These are phyloP conservation scores for Grallaria varia DNA, from an alignment of 2,113 vertebrate species.

Conservation along the genomic window DNA sequence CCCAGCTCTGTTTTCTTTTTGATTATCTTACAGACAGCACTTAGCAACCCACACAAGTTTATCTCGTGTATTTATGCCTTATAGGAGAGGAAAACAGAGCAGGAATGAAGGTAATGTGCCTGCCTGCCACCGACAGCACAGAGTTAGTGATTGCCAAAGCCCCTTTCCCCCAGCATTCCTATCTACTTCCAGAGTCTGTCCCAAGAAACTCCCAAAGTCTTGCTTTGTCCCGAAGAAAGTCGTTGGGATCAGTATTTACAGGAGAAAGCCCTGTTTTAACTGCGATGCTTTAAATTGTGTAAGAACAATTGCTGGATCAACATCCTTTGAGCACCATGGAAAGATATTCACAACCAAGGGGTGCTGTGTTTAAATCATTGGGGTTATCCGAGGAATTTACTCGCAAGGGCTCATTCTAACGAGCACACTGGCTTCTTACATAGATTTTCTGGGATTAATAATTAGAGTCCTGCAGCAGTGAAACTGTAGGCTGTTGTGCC, in stretches of 20 bases:
- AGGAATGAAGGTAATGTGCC: not conserved
- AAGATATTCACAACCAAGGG: not conserved
- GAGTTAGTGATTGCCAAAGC: not conserved
- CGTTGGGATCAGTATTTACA: not conserved
- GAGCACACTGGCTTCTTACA: not conserved
- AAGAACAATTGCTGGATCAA: not conserved
- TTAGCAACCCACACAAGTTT: constrained; percentile 27
- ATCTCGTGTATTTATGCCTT: not conserved
- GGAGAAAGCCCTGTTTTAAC: not conserved
- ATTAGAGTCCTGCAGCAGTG: not conserved
- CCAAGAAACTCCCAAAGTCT: not conserved
- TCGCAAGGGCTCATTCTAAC: not conserved
- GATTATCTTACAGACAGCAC: constrained; percentile 31
- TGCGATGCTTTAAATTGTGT: not conserved
- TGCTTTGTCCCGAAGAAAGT: not conserved
- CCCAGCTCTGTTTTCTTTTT: constrained; percentile 43
- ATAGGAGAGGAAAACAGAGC: not conserved
- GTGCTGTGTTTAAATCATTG: not conserved
- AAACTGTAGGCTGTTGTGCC: constrained; percentile 8
- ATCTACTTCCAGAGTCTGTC: not conserved
- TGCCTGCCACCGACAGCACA: not conserved
- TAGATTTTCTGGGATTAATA: not conserved
- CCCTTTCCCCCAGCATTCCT: not conserved
- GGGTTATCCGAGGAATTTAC: not conserved
- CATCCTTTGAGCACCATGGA: not conserved